These are phyloP conservation scores for Erannis defoliaria DNA, from an alignment of 2,888 invertebrate species.

Conservation along the genomic window DNA sequence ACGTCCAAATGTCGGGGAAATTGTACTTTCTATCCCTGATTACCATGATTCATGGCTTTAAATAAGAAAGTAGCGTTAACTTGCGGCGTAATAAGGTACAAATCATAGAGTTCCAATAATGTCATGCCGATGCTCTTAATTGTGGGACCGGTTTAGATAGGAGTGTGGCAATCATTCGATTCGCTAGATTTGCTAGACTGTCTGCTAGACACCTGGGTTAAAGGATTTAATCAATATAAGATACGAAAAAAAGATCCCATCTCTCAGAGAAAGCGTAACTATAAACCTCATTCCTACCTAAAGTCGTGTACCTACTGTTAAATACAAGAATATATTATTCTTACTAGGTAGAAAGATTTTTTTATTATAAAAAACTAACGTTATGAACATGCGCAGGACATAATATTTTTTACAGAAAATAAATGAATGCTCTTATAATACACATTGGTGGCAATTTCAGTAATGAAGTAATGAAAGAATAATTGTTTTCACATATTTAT, in stretches of 20 bases:
- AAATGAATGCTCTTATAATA: too few relatives aligned
- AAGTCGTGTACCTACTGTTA: too few relatives aligned
- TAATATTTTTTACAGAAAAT: too few relatives aligned
- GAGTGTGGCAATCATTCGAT: slow-evolving; percentile 20
- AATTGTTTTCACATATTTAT: too few relatives aligned
- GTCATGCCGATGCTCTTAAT: slow-evolving; percentile 29
- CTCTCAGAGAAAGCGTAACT: not conserved
- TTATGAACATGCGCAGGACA: too few relatives aligned
- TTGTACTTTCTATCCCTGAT: slow-evolving; percentile 58
- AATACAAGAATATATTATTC: too few relatives aligned
- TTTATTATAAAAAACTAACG: too few relatives aligned
- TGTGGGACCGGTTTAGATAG: slow-evolving; percentile 33
- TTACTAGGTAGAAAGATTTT: too few relatives aligned
- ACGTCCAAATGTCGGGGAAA: slow-evolving; percentile 74
- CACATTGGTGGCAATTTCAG: too few relatives aligned
- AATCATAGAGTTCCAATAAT: slow-evolving; percentile 39
- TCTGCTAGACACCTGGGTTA: slow-evolving; percentile 32
- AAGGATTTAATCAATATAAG: not conserved
- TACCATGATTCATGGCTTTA: slow-evolving; percentile 42
- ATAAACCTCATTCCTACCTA: too few relatives aligned
- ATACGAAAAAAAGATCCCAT: not conserved
- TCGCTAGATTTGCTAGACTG: slow-evolving; percentile 39
- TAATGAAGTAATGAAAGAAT: too few relatives aligned
- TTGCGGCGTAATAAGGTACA: slow-evolving; percentile 37
- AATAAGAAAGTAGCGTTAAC: slow-evolving; percentile 37